Conservation (phyloP, 2,888 invertebrate species). For the Polydrusus tereticollis region DNA sequence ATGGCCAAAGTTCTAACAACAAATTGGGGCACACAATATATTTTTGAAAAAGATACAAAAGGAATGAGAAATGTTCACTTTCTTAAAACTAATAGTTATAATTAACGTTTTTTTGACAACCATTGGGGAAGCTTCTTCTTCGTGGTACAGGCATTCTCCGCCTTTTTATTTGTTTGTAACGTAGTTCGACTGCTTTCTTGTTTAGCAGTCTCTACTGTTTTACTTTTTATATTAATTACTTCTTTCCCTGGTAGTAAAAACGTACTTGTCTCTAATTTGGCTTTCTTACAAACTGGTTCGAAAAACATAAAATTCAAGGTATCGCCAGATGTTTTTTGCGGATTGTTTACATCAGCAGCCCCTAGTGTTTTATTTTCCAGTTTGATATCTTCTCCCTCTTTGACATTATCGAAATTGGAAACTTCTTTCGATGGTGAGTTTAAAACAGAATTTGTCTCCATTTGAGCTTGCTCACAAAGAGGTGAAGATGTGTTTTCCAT, state of each 20-base stretch:
- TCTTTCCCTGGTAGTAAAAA: no score
- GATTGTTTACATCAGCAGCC: no score
- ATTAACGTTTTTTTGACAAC: slow-evolving; percentile 17
- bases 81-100: not conserved
- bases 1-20: no score
- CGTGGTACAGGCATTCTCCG: not conserved
- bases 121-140: slow-evolving; percentile 24
- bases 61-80: not conserved
- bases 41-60: not conserved
- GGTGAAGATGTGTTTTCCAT: not conserved
- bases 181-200: not conserved
- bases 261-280: no score
- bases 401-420: not conserved
- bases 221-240: not conserved
- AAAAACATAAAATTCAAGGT: no score
- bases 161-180: not conserved
- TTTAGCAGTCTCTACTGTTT: not conserved
- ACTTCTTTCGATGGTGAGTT: not conserved
- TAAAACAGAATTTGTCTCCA: not conserved
- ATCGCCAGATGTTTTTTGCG: no score
- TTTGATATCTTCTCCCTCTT: not conserved
- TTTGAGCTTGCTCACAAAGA: not conserved
- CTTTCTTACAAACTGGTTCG: no score
- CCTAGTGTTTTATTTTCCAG: not conserved
- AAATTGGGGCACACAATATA: not conserved